These are phyloP conservation scores for Malurus elegans DNA, from an alignment of 2,113 vertebrate genomes.

Conservation along the genomic window DNA sequence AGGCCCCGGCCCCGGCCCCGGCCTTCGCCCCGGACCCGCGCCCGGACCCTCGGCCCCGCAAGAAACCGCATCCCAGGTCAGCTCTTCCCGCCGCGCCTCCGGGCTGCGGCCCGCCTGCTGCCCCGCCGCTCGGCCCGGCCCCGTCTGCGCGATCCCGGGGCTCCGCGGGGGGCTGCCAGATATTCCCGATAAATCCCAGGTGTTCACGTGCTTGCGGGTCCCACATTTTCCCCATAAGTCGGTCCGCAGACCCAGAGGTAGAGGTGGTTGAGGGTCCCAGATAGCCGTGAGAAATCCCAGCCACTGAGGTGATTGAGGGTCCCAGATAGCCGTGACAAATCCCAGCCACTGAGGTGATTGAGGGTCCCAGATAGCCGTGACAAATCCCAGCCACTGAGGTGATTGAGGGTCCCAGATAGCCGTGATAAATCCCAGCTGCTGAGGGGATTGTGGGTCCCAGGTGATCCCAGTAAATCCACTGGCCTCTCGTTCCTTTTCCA, in stretches of 20 bases:
- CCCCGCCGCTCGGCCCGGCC: background rate
- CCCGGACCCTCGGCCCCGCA: background rate
- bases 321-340: background rate
- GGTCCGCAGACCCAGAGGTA: fast-evolving
- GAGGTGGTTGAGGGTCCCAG: fast-evolving
- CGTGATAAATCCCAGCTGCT: background rate
- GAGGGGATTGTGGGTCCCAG: background rate
- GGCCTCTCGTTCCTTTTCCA: fast-evolving
- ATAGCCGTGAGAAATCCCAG: background rate
- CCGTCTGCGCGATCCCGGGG: background rate
- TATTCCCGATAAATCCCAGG: fast-evolving
- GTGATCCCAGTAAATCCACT: fast-evolving
- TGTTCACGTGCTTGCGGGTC: background rate
- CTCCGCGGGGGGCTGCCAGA: background rate
- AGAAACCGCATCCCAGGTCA: background rate
- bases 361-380: background rate
- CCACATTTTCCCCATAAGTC: fast-evolving
- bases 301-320: too few species aligned
- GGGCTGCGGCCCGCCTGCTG: background rate
- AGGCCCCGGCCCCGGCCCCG: background rate
- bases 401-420: background rate
- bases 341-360: too few species aligned
- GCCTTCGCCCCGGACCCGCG: background rate
- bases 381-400: background rate
- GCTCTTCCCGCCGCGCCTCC: background rate